These are phyloP conservation scores for Tetragnatha montana DNA, from an alignment of 2,888 invertebrate species.

Conservation along the genomic window DNA sequence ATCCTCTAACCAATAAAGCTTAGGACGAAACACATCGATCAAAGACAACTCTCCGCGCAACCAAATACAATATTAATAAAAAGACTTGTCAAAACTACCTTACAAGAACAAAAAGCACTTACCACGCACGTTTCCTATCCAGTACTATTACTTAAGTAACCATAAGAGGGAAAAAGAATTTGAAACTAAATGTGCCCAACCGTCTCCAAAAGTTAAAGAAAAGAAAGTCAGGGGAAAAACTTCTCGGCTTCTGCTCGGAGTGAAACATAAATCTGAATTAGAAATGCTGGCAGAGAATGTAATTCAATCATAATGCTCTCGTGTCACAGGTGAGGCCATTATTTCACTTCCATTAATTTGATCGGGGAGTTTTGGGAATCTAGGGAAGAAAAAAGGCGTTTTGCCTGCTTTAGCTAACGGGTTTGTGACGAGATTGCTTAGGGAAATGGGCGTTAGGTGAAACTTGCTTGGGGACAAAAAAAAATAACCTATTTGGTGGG, in stretches of 20 bases:
- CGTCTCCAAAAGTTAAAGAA: neutral
- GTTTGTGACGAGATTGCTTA: too few species aligned
- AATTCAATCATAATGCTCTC: slow-evolving; percentile 51
- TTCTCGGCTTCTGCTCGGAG: slow-evolving; percentile 1
- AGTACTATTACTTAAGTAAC: neutral
- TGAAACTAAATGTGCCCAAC: neutral
- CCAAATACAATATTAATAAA: neutral
- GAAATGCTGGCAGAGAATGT: slow-evolving; percentile 42
- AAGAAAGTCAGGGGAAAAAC: slow-evolving; percentile 14
- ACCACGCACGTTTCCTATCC: neutral
- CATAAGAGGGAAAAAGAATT: neutral
- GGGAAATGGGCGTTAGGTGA: too few species aligned
- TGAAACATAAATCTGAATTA: slow-evolving; percentile 37
- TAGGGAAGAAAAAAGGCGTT: too few species aligned
- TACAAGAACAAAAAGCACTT: neutral
- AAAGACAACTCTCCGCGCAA: neutral
- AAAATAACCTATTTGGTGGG: too few species aligned
- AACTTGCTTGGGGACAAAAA: too few species aligned
- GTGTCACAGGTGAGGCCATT: slow-evolving; percentile 30
- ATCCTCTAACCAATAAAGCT: neutral
- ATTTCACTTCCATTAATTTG: slow-evolving; percentile 46
- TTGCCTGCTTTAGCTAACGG: too few species aligned
- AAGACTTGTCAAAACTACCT: neutral
- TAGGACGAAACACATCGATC: neutral
- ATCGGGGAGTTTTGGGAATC: neutral